phyloP scores from a whole-genome alignment of 2,888 invertebrate genomes.

The Nowickia ferox region DNA sequence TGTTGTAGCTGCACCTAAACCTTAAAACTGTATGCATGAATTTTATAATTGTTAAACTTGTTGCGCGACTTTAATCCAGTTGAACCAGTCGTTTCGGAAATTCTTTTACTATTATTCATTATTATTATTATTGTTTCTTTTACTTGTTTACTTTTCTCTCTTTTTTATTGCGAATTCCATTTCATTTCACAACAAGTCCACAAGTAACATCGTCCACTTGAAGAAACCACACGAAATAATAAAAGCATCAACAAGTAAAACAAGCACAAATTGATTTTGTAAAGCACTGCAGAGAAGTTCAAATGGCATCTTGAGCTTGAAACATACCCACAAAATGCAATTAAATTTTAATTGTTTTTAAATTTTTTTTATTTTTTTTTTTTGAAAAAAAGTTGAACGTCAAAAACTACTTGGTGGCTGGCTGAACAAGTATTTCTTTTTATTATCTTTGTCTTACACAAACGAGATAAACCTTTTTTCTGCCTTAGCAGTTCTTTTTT shows the following conservation, averaged over 20 bases:
- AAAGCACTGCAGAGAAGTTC: constrained; percentile 48
- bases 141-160: background rate
- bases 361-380: constrained; percentile 73
- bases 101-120: constrained; percentile 20
- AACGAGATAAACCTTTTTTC: constrained; percentile 40
- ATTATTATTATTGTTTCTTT: constrained; percentile 2
- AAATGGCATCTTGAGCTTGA: constrained; percentile 63
- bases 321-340: constrained; percentile 66
- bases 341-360: constrained; percentile 74
- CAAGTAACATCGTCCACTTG: constrained; percentile 38
- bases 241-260: constrained; percentile 38
- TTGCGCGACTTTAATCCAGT: constrained; percentile 54
- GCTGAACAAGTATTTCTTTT: constrained; percentile 27
- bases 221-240: constrained; percentile 48
- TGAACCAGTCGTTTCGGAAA: constrained; percentile 10
- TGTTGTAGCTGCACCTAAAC: background rate
- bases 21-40: background rate
- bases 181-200: constrained; percentile 15
- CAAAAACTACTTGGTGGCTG: constrained; percentile 63
- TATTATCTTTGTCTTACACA: background rate
- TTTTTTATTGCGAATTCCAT: background rate
- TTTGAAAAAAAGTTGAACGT: constrained; percentile 60
- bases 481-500: constrained; percentile 27
- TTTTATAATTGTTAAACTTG: constrained; percentile 30
- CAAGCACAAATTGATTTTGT: constrained; percentile 49